These are phyloP conservation scores for Catharus fuscescens DNA, from an alignment of 2,113 vertebrate species.

Conservation along the genomic window DNA sequence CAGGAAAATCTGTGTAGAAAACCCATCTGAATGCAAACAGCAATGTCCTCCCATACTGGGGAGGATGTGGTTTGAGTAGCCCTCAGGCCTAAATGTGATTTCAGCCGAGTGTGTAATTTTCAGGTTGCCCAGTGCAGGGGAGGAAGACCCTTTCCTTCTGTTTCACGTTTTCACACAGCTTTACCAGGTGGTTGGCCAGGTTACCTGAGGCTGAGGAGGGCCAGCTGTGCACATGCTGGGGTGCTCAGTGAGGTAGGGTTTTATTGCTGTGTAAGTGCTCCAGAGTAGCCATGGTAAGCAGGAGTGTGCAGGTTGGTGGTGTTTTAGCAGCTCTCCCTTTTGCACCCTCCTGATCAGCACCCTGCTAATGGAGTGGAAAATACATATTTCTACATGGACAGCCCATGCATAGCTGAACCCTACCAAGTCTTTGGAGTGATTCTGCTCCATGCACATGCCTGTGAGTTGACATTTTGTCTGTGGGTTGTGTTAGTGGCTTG, in stretches of 20 bases:
- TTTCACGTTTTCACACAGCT: not conserved
- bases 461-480: not conserved
- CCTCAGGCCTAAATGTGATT: not conserved
- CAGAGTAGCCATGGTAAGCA: no score
- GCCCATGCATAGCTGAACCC: not conserved
- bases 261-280: not conserved
- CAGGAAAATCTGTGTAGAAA: not conserved
- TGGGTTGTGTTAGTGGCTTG: not conserved
- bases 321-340: not conserved
- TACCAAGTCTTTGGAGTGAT: not conserved
- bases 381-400: not conserved
- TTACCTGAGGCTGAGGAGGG: not conserved
- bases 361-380: not conserved
- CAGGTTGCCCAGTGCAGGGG: not conserved
- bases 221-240: accelerated
- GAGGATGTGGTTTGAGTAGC: not conserved
- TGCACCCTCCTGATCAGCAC: not conserved
- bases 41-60: not conserved
- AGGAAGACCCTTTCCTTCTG: not conserved
- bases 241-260: not conserved
- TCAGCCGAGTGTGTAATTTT: not conserved
- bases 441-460: not conserved
- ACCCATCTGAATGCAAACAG: not conserved
- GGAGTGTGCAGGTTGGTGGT: not conserved
- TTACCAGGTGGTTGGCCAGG: not conserved